Evolutionary conservation across 2,888 invertebrate genomes (phyloP).

Genomic region (Busseola fusca): DNA sequence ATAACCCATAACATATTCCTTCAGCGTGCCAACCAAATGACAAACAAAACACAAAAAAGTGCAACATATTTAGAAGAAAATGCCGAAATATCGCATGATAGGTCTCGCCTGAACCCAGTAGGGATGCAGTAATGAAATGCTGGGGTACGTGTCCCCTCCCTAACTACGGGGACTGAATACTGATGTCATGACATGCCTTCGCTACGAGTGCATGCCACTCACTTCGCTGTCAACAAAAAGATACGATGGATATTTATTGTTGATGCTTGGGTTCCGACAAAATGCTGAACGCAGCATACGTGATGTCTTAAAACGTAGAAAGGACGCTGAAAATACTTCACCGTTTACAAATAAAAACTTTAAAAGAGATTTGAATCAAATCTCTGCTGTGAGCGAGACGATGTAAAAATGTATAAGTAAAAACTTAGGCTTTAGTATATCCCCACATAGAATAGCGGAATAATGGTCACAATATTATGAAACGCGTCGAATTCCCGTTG

Average conservation of each 20-base stretch:
- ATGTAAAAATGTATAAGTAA: neutral
- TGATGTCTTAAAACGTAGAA: slow-evolving; percentile 4
- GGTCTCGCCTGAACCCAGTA: slow-evolving; percentile 58
- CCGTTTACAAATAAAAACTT: neutral
- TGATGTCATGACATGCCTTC: slow-evolving; percentile 75
- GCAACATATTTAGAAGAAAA: slow-evolving; percentile 59
- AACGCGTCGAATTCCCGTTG: no score
- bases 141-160: slow-evolving; percentile 71
- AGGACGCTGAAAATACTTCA: neutral
- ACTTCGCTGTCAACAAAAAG: slow-evolving; percentile 61
- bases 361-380: neutral
- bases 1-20: slow-evolving; percentile 49
- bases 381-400: neutral
- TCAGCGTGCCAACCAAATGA: slow-evolving; percentile 49
- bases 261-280: slow-evolving; percentile 44
- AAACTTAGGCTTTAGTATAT: no score
- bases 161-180: slow-evolving; percentile 78
- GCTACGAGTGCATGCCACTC: slow-evolving; percentile 50
- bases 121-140: slow-evolving; percentile 84
- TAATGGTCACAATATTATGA: neutral
- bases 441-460: neutral
- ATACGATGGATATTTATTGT: slow-evolving; percentile 48
- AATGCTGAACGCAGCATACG: slow-evolving; percentile 2
- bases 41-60: slow-evolving; percentile 61
- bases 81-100: slow-evolving; percentile 61